Conservation (phyloP, 2,113 vertebrate genomes). For the Pseudorasbora parva region DNA sequence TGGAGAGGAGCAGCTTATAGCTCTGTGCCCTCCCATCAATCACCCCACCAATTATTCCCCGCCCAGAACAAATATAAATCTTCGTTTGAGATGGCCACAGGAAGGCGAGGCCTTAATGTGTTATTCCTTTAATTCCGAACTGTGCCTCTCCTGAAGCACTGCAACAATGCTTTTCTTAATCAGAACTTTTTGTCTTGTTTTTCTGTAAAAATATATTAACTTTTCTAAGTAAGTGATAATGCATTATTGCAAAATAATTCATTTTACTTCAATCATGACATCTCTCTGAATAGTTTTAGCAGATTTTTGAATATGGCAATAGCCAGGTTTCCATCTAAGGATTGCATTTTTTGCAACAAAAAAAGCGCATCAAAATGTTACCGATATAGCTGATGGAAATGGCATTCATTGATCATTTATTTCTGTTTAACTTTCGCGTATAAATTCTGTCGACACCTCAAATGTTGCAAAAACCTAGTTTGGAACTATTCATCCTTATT, state of each 20-base stretch:
- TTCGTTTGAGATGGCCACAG: constrained; percentile 42
- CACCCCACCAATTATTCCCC: constrained; percentile 45
- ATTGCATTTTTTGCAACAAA: too few species aligned
- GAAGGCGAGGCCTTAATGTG: constrained; percentile 33
- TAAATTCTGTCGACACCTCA: too few species aligned
- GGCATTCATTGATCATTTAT: too few species aligned
- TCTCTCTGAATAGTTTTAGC: too few species aligned
- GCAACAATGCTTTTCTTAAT: background rate
- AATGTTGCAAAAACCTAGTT: too few species aligned
- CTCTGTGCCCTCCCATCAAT: constrained; percentile 44
- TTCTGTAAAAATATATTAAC: background rate
- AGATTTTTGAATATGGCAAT: too few species aligned
- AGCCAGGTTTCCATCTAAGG: too few species aligned
- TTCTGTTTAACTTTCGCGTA: too few species aligned
- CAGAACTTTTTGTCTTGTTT: background rate
- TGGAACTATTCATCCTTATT: too few species aligned
- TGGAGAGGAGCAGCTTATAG: constrained; percentile 44
- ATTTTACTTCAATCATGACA: background rate
- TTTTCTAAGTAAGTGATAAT: background rate
- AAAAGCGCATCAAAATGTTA: too few species aligned
- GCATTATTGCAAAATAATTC: background rate
- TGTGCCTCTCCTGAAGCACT: background rate
- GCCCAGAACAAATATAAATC: constrained; percentile 50
- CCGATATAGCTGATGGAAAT: too few species aligned
- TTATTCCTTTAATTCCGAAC: constrained; percentile 35